These are phyloP conservation scores for Drosophila setosimentum DNA, from an alignment of 2,888 invertebrate species.

Conservation along the genomic window DNA sequence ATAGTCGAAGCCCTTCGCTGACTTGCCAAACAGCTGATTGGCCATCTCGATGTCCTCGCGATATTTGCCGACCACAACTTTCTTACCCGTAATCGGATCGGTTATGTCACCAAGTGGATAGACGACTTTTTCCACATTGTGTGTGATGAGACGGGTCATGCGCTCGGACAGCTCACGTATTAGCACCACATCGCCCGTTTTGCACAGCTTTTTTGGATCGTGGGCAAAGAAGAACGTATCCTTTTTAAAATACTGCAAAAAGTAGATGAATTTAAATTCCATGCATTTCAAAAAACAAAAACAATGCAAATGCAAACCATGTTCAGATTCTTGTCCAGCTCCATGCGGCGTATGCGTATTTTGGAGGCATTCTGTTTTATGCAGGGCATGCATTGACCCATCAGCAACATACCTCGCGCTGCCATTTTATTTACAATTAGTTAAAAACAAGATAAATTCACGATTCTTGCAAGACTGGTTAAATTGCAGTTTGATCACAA, in stretches of 20 bases:
- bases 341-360: slow-evolving; percentile 91
- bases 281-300: neutral
- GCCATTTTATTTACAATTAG: slow-evolving; percentile 79
- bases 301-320: slow-evolving; percentile 87
- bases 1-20: slow-evolving; percentile 90
- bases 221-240: slow-evolving; percentile 90
- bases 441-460: slow-evolving; percentile 14
- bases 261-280: neutral
- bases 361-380: slow-evolving; percentile 92
- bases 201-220: slow-evolving; percentile 91
- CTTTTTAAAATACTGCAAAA: slow-evolving; percentile 91
- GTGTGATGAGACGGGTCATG: slow-evolving; percentile 91
- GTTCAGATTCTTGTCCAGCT: slow-evolving; percentile 90
- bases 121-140: slow-evolving; percentile 91
- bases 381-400: slow-evolving; percentile 93
- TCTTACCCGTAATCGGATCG: slow-evolving; percentile 94
- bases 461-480: neutral
- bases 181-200: slow-evolving; percentile 93
- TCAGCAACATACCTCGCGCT: slow-evolving; percentile 86
- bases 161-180: slow-evolving; percentile 90
- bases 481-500: neutral
- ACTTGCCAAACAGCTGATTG: slow-evolving; percentile 89
- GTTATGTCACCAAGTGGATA: slow-evolving; percentile 93
- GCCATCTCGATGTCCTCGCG: slow-evolving; percentile 90
- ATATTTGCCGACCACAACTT: slow-evolving; percentile 90